Evolutionary conservation across 1,140 invertebrate species (phyloP).

Genomic region (Eumeta japonica): DNA sequence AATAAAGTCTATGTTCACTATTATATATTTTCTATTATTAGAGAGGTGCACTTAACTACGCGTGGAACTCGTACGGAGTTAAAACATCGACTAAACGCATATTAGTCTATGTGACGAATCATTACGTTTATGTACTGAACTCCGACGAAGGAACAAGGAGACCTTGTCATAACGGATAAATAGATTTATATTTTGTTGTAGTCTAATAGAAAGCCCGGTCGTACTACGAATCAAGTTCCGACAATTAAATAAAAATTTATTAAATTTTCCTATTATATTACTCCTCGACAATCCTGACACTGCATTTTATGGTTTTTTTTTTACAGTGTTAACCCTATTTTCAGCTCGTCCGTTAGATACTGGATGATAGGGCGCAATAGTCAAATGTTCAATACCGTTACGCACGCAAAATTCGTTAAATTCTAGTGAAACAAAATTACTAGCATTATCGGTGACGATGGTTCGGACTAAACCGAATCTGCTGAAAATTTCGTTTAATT

Average conservation of each 20-base stretch:
- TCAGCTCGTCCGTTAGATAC: slow-evolving; percentile 7
- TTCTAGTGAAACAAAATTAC: slow-evolving; percentile 4
- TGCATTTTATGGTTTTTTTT: slow-evolving; percentile 4
- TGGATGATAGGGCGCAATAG: slow-evolving; percentile 8
- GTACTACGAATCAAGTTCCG: slow-evolving; percentile 2
- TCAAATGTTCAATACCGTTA: slow-evolving; percentile 7
- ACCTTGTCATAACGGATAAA: too few relatives aligned
- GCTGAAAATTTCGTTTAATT: slow-evolving; percentile 6
- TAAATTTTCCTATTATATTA: slow-evolving; percentile 1
- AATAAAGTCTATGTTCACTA: too few relatives aligned
- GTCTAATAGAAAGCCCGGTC: slow-evolving; percentile 6
- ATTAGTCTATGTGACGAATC: too few relatives aligned
- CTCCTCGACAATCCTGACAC: not conserved
- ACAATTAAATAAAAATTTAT: slow-evolving; percentile 6
- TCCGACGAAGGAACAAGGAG: too few relatives aligned
- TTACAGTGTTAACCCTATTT: slow-evolving; percentile 7
- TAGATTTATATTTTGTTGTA: too few relatives aligned
- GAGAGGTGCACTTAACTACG: too few relatives aligned
- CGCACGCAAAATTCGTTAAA: slow-evolving; percentile 5
- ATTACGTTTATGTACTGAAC: too few relatives aligned
- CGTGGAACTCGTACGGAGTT: too few relatives aligned
- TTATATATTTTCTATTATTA: too few relatives aligned
- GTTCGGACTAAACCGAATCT: slow-evolving; percentile 6
- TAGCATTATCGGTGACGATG: slow-evolving; percentile 8
- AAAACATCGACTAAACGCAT: too few relatives aligned